These are phyloP conservation scores for Lamproptera curius DNA, from an alignment of 2,888 invertebrate genomes.

Conservation along the genomic window DNA sequence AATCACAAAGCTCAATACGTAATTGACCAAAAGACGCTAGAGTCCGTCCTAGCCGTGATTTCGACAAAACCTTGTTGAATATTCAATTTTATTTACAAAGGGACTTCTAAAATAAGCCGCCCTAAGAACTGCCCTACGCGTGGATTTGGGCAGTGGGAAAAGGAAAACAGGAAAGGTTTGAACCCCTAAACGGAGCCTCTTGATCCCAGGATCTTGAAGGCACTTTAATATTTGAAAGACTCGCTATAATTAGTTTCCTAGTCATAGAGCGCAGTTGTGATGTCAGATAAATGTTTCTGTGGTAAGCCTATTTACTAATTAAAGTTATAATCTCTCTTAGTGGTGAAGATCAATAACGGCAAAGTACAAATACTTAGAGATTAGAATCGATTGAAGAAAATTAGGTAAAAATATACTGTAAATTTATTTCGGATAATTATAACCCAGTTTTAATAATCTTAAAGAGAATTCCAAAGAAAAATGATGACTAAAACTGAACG, in stretches of 20 bases:
- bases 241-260: constrained; percentile 13
- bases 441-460: too few relatives aligned
- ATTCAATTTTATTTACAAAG: constrained; percentile 74
- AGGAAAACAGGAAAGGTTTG: constrained; percentile 5
- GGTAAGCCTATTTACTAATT: too few relatives aligned
- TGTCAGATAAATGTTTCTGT: too few relatives aligned
- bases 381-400: too few relatives aligned
- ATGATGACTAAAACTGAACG: too few relatives aligned
- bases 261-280: too few relatives aligned
- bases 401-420: too few relatives aligned
- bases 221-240: constrained; percentile 13
- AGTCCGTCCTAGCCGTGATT: constrained; percentile 64
- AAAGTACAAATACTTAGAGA: too few relatives aligned
- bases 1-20: constrained; percentile 28
- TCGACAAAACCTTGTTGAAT: constrained; percentile 64
- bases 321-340: too few relatives aligned
- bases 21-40: constrained; percentile 30
- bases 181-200: constrained; percentile 6
- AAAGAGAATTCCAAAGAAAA: too few relatives aligned
- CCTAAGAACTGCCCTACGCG: constrained; percentile 31
- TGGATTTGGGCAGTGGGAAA: not conserved
- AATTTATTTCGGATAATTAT: too few relatives aligned
- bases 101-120: constrained; percentile 46
- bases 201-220: not conserved
- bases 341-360: too few relatives aligned